A percentile compares a stretch with the other conserved stretches of the same genome.
These are phyloP conservation scores for Urocitellus parryii DNA, from an alignment of 2,113 vertebrate species.

Conservation along the genomic window DNA sequence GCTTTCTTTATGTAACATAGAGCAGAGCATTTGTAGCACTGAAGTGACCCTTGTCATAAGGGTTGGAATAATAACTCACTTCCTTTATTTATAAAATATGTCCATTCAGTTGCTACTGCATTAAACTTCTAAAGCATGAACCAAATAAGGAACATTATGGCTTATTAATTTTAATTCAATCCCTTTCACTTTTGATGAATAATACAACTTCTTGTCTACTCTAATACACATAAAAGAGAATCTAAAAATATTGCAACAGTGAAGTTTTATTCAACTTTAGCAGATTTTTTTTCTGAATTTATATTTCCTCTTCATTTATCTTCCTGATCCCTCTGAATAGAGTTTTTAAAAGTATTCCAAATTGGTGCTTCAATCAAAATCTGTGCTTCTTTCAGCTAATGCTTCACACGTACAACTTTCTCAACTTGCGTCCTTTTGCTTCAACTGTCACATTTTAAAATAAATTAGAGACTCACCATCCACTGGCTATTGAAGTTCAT, in stretches of 20 bases:
- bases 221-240: conserved; percentile 81
- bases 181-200: conserved; percentile 79
- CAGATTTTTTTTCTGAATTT: conserved; percentile 72
- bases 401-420: conserved; percentile 49
- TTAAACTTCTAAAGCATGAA: conserved; percentile 72
- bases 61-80: conserved; percentile 18
- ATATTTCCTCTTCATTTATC: conserved; percentile 37
- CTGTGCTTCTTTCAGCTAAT: conserved; percentile 24
- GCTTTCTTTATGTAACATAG: conserved; percentile 48
- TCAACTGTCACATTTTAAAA: conserved; percentile 73
- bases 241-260: conserved; percentile 69
- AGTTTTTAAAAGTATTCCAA: conserved; percentile 53
- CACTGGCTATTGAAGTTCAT: conserved; percentile 77
- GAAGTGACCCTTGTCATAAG: conserved; percentile 48
- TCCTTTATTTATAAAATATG: conserved; percentile 65
- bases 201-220: conserved; percentile 75
- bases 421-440: conserved; percentile 17
- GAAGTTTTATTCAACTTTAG: conserved; percentile 73
- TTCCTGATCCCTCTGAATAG: conserved; percentile 12
- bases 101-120: conserved; percentile 51
- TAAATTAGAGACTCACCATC: conserved; percentile 73
- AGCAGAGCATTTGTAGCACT: conserved; percentile 44
- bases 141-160: conserved; percentile 71
- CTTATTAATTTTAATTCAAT: conserved; percentile 81
- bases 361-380: conserved; percentile 45